A percentile compares a stretch with the other conserved stretches of the same genome.
Evolutionary conservation across 2,113 vertebrate species (phyloP).

Genomic region (Struthio camelus): DNA sequence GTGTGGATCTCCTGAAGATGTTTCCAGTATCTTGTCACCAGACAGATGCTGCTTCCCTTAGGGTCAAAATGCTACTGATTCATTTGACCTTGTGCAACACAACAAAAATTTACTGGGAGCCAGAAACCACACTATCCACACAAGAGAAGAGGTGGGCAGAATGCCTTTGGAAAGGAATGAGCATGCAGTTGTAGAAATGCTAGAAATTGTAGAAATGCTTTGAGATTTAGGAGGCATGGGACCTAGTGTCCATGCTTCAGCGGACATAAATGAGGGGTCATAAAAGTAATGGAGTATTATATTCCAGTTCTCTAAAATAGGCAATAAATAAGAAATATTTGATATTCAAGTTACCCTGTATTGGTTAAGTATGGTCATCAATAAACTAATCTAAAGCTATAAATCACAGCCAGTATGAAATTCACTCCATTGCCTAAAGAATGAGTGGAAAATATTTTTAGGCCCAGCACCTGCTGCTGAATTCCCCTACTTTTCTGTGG

Average conservation of each 20-base stretch:
- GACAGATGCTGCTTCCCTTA: background rate
- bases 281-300: background rate
- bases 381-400: background rate
- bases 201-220: background rate
- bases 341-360: background rate
- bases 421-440: background rate
- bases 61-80: background rate
- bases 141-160: background rate
- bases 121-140: background rate
- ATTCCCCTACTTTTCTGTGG: slow-evolving; percentile 21
- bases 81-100: background rate
- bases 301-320: background rate
- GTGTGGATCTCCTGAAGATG: background rate
- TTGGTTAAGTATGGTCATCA: background rate
- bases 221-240: background rate
- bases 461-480: slow-evolving; percentile 24
- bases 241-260: background rate
- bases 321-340: background rate
- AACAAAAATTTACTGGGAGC: background rate
- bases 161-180: background rate
- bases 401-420: background rate
- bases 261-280: background rate
- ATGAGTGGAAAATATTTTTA: slow-evolving; percentile 19
- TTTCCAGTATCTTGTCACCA: background rate
- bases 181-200: background rate